Conservation (phyloP, 2,888 invertebrate genomes). For the Spodoptera exigua region DNA sequence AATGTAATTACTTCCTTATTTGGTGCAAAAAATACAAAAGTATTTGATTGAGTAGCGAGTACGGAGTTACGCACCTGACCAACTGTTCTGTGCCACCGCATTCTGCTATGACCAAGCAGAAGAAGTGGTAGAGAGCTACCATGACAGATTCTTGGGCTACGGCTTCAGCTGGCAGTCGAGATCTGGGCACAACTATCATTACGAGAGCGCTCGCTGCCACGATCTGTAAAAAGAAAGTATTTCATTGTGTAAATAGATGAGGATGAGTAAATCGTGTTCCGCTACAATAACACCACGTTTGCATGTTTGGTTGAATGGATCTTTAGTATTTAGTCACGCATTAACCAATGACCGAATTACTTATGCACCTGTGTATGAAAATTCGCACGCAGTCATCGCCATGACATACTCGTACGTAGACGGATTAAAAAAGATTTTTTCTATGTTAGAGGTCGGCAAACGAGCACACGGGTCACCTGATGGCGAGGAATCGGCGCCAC, state of each 20-base stretch:
- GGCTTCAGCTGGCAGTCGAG: slow-evolving; percentile 91
- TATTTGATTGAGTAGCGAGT: slow-evolving; percentile 9
- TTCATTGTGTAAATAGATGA: not conserved
- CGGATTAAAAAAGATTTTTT: no score
- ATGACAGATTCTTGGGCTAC: slow-evolving; percentile 92
- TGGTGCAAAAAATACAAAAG: slow-evolving; percentile 25
- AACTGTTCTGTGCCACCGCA: slow-evolving; percentile 90
- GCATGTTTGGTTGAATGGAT: no score
- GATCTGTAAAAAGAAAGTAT: slow-evolving; percentile 81
- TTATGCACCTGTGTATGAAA: no score
- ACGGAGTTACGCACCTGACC: slow-evolving; percentile 74
- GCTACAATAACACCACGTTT: no score
- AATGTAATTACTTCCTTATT: slow-evolving; percentile 51
- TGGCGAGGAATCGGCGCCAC: no score
- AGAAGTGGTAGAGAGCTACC: slow-evolving; percentile 92
- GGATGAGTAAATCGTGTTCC: no score
- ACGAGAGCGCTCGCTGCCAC: slow-evolving; percentile 89
- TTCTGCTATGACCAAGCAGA: slow-evolving; percentile 91
- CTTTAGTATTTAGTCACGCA: no score
- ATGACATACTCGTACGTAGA: no score
- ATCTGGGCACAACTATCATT: slow-evolving; percentile 90
- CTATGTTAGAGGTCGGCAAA: no score
- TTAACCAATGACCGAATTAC: no score
- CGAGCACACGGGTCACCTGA: no score
- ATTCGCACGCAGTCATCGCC: no score